Evolutionary conservation across 2,797 vertebrate species (phyloP).

Genomic region (Sternotherus odoratus): DNA sequence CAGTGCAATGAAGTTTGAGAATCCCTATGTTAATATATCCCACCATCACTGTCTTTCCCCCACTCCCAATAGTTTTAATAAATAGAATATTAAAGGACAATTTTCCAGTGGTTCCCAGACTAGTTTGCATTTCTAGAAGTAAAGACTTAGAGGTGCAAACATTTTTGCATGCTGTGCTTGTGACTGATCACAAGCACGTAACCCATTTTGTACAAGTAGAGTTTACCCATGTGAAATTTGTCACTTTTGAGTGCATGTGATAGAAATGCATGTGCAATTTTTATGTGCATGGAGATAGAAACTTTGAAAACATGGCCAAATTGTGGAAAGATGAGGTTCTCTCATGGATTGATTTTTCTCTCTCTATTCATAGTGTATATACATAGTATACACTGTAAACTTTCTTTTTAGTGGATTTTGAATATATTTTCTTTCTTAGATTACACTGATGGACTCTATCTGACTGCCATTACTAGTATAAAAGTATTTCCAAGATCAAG

Average conservation of each 20-base stretch:
- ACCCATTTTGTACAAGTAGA: background rate
- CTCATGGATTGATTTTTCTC: background rate
- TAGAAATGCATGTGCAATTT: background rate
- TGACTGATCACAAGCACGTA: background rate
- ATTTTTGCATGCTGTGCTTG: background rate
- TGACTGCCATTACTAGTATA: background rate
- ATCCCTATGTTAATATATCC: background rate
- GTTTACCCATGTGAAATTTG: background rate
- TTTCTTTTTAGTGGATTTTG: background rate
- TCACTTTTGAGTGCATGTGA: background rate
- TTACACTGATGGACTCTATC: background rate
- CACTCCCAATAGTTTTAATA: background rate
- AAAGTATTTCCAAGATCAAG: background rate
- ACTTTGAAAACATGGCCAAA: background rate
- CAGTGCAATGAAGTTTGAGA: too few relatives aligned
- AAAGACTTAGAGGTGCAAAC: background rate
- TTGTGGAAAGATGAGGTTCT: background rate
- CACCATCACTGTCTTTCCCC: background rate
- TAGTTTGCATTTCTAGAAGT: background rate
- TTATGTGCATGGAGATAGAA: background rate
- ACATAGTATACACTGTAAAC: background rate
- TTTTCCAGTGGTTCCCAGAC: background rate
- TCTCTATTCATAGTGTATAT: background rate
- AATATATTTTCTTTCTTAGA: background rate
- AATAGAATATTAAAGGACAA: constrained; percentile 31